Evolutionary conservation across 2,113 vertebrate species (phyloP).

Genomic region (Mola mola): DNA sequence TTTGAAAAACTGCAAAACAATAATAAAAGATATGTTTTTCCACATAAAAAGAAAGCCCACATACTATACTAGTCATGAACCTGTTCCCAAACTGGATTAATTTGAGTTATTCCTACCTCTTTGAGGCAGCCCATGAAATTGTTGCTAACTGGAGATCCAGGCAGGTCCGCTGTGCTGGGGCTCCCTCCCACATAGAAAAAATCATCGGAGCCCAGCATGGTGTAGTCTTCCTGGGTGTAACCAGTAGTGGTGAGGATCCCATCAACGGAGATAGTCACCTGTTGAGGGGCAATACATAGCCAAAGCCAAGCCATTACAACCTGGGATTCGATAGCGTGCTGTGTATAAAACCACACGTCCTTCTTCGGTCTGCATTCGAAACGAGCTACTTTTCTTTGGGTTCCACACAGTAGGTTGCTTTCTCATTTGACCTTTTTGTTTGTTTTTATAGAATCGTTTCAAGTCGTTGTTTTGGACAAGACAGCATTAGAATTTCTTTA

Average conservation of each 20-base stretch:
- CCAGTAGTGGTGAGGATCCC: constrained; percentile 98
- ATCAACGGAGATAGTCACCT: constrained; percentile 99
- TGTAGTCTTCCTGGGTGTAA: constrained; percentile 99
- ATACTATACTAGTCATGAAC: neutral
- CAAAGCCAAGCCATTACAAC: constrained; percentile 88
- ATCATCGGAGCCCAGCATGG: constrained; percentile 98
- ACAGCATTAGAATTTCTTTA: constrained; percentile 82
- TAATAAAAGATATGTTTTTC: neutral
- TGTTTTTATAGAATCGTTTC: constrained; percentile 49
- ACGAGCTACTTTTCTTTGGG: constrained; percentile 47
- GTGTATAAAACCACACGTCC: constrained; percentile 53
- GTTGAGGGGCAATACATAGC: constrained; percentile 83
- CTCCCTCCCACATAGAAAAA: constrained; percentile 99
- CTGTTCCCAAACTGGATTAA: neutral
- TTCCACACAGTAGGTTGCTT: constrained; percentile 37
- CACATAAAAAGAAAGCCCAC: neutral
- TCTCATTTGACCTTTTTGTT: constrained; percentile 43
- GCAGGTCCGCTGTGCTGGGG: constrained; percentile 95
- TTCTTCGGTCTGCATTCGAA: constrained; percentile 77
- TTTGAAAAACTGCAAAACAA: neutral
- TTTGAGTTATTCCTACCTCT: constrained; percentile 84
- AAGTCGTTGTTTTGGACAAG: constrained; percentile 73
- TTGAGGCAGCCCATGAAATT: constrained; percentile 99
- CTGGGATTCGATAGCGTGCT: constrained; percentile 29
- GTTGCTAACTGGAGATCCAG: constrained; percentile 98